Base-by-base conservation (phyloP, 2,113 vertebrate species). In the Passerina amoena region DNA sequence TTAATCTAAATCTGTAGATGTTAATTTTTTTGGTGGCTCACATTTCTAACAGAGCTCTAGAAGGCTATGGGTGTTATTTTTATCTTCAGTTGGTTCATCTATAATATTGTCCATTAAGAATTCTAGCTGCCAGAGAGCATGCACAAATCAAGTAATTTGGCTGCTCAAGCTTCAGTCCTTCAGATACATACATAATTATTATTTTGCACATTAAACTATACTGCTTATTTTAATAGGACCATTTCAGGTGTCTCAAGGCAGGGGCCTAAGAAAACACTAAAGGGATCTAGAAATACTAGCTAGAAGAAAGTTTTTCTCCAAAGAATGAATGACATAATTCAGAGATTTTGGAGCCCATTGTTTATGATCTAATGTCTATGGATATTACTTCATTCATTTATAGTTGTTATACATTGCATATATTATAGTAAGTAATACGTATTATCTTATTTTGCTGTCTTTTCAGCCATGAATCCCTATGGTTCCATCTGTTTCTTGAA, bases 1-100 rank as follows among this genome's bases (percentile, higher is more conserved):
- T 95, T 95, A 92, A 92, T 92, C 87, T 92, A 94, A 94, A 94
- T 92, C 50, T 51, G 54, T 80, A 81, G 56, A 65, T 73, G 27
- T 27, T 44, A 92, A 91, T 96, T 91, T 93, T 88, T 92, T 86
- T 94, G 23, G 27, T 82, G 35, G 54, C 30, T 90, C 33, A 37
- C 28, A 33, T 79, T 95, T 87, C 42, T 84, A 88, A 73, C 14
- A 38, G 12, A 61, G 22, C 53, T 82, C 27, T 87, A 91, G 66
- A 89, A 79, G 92, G 28, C 50, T 85, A 33, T 42, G 23, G 23
- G 12, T 94, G 66, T 63, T 91, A 91, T 92, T 96, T 96, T 92
- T 90, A 71, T 78, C 92, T 94, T 53, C 64, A 63, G 16, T 66
- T 44, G 50, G 19, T 83, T 82, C 45, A 88, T 96, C 50, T 25